Conservation (phyloP, 1,140 invertebrate genomes). For the Drosophila quadrilineata region DNA sequence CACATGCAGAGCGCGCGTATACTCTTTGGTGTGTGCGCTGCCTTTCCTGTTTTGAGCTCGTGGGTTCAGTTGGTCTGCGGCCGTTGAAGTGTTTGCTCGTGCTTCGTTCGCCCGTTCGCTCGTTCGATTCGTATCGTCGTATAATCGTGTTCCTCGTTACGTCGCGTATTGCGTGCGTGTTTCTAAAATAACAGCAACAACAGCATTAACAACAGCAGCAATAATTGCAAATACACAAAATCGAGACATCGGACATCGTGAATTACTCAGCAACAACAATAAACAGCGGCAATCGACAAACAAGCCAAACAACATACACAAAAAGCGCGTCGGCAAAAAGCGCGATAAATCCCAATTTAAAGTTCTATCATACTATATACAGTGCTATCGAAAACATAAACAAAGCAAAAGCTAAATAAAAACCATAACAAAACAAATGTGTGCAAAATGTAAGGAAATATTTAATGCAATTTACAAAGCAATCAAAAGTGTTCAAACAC, state of each 20-base stretch:
- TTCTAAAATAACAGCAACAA: constrained; percentile 8
- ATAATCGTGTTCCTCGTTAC: constrained; percentile 40
- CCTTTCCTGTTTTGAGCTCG: constrained; percentile 70
- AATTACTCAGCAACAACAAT: constrained; percentile 38
- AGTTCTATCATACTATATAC: constrained; percentile 2
- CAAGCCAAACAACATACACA: constrained; percentile 30
- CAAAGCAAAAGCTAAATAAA: too few species aligned
- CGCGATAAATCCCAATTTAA: constrained; percentile 26
- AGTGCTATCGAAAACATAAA: constrained; percentile 31
- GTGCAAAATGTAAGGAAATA: constrained; percentile 39
- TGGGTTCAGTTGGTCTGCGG: constrained; percentile 78
- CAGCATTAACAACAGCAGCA: constrained; percentile 31
- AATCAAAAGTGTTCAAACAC: constrained; percentile 11
- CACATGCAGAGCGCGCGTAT: constrained; percentile 11
- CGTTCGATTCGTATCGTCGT: constrained; percentile 47
- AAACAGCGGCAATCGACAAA: constrained; percentile 29
- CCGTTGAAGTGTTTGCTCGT: constrained; percentile 80
- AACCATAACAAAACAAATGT: constrained; percentile 39
- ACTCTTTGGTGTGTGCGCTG: constrained; percentile 48
- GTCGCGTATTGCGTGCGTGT: constrained; percentile 42
- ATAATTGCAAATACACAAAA: constrained; percentile 18
- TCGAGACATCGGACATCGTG: constrained; percentile 14
- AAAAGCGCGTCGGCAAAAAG: constrained; percentile 66
- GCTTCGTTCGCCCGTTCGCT: constrained; percentile 37
- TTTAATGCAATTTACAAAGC: neutral